These are phyloP conservation scores for Atethmia centrago DNA, from an alignment of 2,888 invertebrate genomes.

Conservation along the genomic window DNA sequence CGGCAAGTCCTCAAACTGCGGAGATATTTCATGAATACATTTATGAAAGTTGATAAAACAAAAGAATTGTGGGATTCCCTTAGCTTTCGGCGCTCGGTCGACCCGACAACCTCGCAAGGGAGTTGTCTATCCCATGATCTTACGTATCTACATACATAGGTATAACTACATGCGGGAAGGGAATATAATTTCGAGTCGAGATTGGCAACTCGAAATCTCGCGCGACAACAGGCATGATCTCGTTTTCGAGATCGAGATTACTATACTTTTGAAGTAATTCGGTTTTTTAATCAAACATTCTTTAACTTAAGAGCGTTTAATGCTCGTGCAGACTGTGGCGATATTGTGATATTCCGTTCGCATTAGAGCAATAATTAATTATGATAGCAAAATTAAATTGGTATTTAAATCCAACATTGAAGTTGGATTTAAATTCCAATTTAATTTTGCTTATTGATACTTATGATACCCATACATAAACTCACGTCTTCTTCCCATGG, in stretches of 20 bases:
- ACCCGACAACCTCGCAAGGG: slow-evolving; percentile 32
- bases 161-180: neutral
- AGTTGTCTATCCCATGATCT: slow-evolving; percentile 39
- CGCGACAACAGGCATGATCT: neutral
- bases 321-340: too few relatives aligned
- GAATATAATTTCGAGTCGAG: slow-evolving; percentile 5
- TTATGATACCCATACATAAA: too few relatives aligned
- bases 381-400: too few relatives aligned
- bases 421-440: too few relatives aligned
- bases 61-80: slow-evolving; percentile 48
- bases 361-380: too few relatives aligned
- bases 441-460: too few relatives aligned
- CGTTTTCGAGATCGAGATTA: neutral
- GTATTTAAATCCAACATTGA: too few relatives aligned
- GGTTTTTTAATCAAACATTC: too few relatives aligned
- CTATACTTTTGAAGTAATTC: too few relatives aligned
- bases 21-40: slow-evolving; percentile 53
- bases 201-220: neutral
- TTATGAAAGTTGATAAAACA: slow-evolving; percentile 59
- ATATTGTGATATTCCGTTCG: too few relatives aligned
- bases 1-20: slow-evolving; percentile 25
- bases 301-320: too few relatives aligned
- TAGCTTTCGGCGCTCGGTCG: slow-evolving; percentile 40
- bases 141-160: neutral
- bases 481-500: too few relatives aligned